Conservation (phyloP, 2,797 vertebrate genomes). For the Clarias laeviceps region DNA sequence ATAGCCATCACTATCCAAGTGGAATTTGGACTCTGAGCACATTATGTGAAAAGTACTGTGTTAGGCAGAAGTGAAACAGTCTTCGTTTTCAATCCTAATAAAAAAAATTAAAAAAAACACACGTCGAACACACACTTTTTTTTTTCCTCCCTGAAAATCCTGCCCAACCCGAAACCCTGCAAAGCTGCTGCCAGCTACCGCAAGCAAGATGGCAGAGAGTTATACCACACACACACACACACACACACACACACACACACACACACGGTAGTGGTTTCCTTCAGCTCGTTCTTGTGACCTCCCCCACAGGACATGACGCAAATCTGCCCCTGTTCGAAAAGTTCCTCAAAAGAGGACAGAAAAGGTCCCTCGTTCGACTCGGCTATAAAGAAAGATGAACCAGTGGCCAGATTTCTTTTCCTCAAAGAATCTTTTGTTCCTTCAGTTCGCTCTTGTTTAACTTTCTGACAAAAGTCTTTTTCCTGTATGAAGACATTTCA, state of each 20-base stretch:
- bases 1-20: not conserved
- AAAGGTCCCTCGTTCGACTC: constrained; percentile 20
- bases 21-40: constrained; percentile 18
- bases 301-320: constrained; percentile 50
- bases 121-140: not conserved
- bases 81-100: constrained; percentile 7
- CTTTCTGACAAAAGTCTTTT: no score
- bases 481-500: no score
- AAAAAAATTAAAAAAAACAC: constrained; percentile 31
- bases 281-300: constrained; percentile 7
- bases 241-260: constrained; percentile 27
- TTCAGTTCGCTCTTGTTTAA: no score
- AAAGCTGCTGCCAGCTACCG: constrained; percentile 20
- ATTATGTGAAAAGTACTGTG: constrained; percentile 14
- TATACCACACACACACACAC: constrained; percentile 41
- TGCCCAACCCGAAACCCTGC: constrained; percentile 7
- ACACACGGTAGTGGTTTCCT: constrained; percentile 37
- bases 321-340: constrained; percentile 35
- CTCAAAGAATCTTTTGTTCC: no score
- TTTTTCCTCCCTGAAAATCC: constrained; percentile 16
- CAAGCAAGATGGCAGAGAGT: constrained; percentile 20
- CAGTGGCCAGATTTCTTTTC: no score
- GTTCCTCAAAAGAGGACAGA: constrained; percentile 48
- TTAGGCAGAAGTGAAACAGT: constrained; percentile 40
- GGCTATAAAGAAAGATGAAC: not conserved